These are phyloP conservation scores for Hylyphantes graminicola DNA, from an alignment of 1,140 invertebrate genomes.

Conservation along the genomic window DNA sequence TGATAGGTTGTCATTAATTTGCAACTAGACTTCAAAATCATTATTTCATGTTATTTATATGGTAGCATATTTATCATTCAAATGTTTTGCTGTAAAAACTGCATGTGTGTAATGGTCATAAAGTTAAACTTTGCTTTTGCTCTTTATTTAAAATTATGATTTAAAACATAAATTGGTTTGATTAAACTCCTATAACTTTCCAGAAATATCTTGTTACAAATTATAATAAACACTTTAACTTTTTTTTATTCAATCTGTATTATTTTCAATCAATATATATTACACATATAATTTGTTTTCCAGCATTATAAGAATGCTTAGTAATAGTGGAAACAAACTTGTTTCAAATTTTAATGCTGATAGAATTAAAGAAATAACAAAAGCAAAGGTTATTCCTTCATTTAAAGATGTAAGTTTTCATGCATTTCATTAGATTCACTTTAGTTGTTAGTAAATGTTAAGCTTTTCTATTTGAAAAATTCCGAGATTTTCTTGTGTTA, in stretches of 20 bases:
- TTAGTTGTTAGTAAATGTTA: background rate
- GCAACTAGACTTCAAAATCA: too few relatives aligned
- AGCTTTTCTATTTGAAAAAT: background rate
- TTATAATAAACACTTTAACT: background rate
- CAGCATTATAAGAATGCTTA: slow-evolving; percentile 15
- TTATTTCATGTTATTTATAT: too few relatives aligned
- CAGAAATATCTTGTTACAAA: background rate
- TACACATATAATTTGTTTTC: background rate
- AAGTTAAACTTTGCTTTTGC: too few relatives aligned
- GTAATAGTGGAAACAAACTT: background rate
- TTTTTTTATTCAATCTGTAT: background rate
- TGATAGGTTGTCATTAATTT: too few relatives aligned
- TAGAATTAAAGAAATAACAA: background rate
- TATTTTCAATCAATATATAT: background rate
- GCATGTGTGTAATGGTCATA: too few relatives aligned
- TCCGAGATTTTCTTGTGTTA: background rate
- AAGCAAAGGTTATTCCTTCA: background rate
- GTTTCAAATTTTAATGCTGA: slow-evolving; percentile 12
- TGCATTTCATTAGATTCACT: background rate
- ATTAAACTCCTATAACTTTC: background rate
- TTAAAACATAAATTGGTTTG: background rate
- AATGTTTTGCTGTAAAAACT: too few relatives aligned
- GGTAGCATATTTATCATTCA: too few relatives aligned
- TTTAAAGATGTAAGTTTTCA: slow-evolving; percentile 6
- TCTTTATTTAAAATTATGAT: background rate